phyloP scores from a whole-genome alignment of 2,888 invertebrate species.

The Trachelus iudaicus region DNA sequence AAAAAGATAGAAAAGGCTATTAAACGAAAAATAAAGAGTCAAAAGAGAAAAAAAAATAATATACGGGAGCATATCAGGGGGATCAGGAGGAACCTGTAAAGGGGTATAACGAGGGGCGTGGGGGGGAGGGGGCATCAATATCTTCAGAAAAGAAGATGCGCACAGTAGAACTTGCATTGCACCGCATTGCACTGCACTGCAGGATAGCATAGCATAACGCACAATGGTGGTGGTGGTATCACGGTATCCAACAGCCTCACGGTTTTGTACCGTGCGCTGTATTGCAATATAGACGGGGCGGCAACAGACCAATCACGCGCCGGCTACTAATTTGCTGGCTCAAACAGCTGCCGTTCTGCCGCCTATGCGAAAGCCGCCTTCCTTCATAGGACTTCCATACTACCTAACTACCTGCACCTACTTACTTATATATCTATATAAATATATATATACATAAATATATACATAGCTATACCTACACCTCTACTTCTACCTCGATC shows the following conservation, averaged over 20 bases:
- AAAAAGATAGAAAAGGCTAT: neutral
- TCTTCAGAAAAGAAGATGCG: neutral
- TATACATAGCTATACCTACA: slow-evolving; percentile 26
- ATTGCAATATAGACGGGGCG: slow-evolving; percentile 62
- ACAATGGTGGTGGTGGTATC: neutral
- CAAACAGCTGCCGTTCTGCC: slow-evolving; percentile 65
- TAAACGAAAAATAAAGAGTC: neutral
- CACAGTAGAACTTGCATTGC: neutral
- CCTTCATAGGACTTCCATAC: neutral
- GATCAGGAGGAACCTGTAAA: neutral
- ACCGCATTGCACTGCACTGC: neutral
- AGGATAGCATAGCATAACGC: neutral
- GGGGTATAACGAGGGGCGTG: neutral
- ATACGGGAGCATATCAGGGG: neutral
- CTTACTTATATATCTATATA: slow-evolving; percentile 6
- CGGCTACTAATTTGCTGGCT: slow-evolving; percentile 66
- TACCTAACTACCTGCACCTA: neutral
- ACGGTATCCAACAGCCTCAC: neutral
- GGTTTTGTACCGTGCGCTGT: slow-evolving; percentile 34
- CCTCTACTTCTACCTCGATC: slow-evolving; percentile 45
- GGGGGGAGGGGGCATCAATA: neutral
- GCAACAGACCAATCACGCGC: slow-evolving; percentile 65
- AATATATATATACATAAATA: neutral
- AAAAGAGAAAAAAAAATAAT: neutral
- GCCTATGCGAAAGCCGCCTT: slow-evolving; percentile 57